A percentile compares a stretch with the other conserved stretches of the same genome.
phyloP scores from a whole-genome alignment of 2,113 vertebrate species.

The Odocoileus virginianus region DNA sequence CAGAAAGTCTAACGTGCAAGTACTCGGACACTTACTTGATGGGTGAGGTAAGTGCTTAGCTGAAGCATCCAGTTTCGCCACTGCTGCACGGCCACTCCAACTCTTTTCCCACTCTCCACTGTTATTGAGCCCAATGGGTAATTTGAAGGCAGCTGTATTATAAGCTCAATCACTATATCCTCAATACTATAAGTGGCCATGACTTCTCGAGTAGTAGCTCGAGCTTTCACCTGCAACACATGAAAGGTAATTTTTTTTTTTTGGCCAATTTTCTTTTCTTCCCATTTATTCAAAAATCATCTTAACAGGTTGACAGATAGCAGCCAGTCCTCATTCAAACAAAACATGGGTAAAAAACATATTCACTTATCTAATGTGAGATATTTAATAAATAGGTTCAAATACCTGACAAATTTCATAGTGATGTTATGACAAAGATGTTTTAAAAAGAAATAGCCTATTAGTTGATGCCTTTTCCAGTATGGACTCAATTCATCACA shows the following conservation, averaged over 20 bases:
- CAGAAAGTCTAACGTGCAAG: background rate
- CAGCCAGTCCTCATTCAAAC: background rate
- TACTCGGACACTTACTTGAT: slow-evolving; percentile 84
- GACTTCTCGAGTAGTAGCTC: slow-evolving; percentile 93
- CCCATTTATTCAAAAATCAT: background rate
- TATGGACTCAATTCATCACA: background rate
- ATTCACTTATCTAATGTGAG: background rate
- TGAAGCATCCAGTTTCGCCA: slow-evolving; percentile 99
- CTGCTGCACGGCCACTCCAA: slow-evolving; percentile 97
- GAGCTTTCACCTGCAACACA: slow-evolving; percentile 90
- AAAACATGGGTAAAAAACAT: background rate
- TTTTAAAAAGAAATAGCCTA: background rate
- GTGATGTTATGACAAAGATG: background rate
- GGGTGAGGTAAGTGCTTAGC: slow-evolving; percentile 96
- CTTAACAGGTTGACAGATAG: background rate
- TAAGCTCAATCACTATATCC: slow-evolving; percentile 96
- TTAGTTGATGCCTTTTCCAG: background rate
- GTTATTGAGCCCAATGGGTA: slow-evolving; percentile 93
- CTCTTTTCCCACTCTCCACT: slow-evolving; percentile 94
- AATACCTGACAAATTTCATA: background rate
- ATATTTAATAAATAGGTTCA: background rate
- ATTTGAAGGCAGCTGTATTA: slow-evolving; percentile 95
- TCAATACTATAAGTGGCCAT: slow-evolving; percentile 97
- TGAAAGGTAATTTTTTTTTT: background rate
- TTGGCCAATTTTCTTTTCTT: background rate